phyloP scores from a whole-genome alignment of 2,113 vertebrate species.

The Equus przewalskii region DNA sequence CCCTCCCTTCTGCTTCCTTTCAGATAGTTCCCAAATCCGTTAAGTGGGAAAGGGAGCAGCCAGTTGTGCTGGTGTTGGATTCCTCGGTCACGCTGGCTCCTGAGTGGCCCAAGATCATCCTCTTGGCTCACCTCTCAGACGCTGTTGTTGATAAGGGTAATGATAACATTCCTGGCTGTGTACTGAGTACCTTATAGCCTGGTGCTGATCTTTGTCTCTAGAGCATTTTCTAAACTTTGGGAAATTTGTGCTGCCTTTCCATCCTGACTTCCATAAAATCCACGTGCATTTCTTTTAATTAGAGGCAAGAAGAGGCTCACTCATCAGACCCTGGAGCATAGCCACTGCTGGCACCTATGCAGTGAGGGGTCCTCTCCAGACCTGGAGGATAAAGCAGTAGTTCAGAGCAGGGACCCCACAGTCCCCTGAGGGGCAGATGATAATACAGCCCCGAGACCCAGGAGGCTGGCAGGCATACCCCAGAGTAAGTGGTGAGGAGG shows the following conservation, averaged over 20 bases:
- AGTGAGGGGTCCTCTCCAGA: neutral
- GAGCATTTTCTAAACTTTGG: slow-evolving; percentile 26
- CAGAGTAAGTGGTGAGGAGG: neutral
- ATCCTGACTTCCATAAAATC: neutral
- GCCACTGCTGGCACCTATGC: neutral
- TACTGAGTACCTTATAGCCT: neutral
- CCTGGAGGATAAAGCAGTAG: neutral
- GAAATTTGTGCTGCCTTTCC: neutral
- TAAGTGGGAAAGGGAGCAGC: slow-evolving; percentile 16
- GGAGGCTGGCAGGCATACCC: neutral
- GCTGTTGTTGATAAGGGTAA: neutral
- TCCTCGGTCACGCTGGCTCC: neutral
- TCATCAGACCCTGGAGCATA: neutral
- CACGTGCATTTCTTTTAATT: neutral
- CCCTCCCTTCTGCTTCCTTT: slow-evolving; percentile 65
- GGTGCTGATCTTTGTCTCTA: neutral
- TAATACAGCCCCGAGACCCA: neutral
- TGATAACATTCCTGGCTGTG: neutral
- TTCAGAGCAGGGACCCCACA: neutral
- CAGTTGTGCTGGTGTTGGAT: neutral
- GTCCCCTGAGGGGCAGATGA: neutral
- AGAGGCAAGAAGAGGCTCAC: neutral
- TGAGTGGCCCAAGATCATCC: neutral
- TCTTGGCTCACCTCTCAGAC: neutral
- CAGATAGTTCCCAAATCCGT: slow-evolving; percentile 35